phyloP scores from a whole-genome alignment of 2,797 vertebrate species.

The Acomys russatus region DNA sequence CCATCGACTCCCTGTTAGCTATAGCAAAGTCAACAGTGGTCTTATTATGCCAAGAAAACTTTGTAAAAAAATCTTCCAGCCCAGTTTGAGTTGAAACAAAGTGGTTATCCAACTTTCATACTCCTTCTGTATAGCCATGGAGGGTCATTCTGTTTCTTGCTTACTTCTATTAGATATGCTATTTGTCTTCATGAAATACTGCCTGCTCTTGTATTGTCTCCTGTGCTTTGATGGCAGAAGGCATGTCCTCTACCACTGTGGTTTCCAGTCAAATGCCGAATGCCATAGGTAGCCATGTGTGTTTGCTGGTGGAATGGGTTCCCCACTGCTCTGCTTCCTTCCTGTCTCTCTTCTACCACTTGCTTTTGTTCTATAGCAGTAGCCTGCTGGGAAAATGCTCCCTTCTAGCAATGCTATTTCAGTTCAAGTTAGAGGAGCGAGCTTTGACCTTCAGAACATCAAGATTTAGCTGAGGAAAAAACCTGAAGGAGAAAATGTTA shows the following conservation, averaged over 20 bases:
- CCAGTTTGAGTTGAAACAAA: not conserved
- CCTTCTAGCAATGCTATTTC: not conserved
- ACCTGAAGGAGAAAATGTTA: slow-evolving; percentile 61
- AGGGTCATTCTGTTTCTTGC: not conserved
- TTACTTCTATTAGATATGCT: not conserved
- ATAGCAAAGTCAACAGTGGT: not conserved
- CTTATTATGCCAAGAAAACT: not conserved
- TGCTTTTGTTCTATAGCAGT: not conserved
- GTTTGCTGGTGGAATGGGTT: not conserved
- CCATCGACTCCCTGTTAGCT: not conserved
- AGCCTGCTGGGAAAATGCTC: slow-evolving; percentile 25
- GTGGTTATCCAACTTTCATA: not conserved
- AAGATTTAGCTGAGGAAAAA: slow-evolving; percentile 54
- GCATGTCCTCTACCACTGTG: not conserved
- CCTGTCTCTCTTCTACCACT: not conserved
- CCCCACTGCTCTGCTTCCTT: not conserved
- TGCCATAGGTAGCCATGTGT: rapidly evolving
- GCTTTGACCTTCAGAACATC: slow-evolving; percentile 68
- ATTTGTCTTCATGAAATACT: not conserved
- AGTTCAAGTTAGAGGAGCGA: slow-evolving; percentile 66
- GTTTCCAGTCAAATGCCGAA: not conserved
- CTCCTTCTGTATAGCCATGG: not conserved
- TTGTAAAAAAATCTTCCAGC: not conserved
- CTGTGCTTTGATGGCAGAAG: not conserved
- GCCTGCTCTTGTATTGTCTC: not conserved